Evolutionary conservation across 2,888 invertebrate species (phyloP), one percentile per base, ranked within the genome.

Genomic region (Tipula confusa): DNA sequence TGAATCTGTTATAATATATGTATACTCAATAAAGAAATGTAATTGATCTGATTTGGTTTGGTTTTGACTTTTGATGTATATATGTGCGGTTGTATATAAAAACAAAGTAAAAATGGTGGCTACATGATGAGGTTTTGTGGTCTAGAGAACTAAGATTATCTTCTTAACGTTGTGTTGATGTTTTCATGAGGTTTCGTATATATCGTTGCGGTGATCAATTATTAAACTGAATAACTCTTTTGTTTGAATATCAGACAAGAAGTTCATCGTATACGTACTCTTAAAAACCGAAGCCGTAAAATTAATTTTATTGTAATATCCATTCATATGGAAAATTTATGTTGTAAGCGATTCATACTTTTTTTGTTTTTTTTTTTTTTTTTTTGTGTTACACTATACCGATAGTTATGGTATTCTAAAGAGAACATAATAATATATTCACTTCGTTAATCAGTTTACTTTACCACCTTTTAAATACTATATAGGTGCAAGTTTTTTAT

Each of bases 181-280:
- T 18, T 64, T 64, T 64, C 13, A 64, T 64, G 64, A 64, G 64
- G 64, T 64, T 64, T 64, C 64, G 24, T 64, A 64, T 64, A 24
- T n/a, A n/a, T n/a, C n/a, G 24, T 64, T 64, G 64, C 64, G 64
- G 64, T 64, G 64, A 64, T 64, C 64, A 64, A 64, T 64, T 64
- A 64, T 64, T 64, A 9, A 43, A 43, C 15, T 43, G 43, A 43
- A 24, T 64, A 24, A 64, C 24, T 24, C 64, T 64, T 64, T 64
- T 18, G 64, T 64, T 64, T 64, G 64, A 9, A 64, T 64, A 64
- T 64, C 64, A 24, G 9, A 2, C 64, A 9, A n/a, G 24, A 9
- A 64, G 64, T 64, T 64, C 64, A 64, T 64, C 64, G n/a, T 43
- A 15, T 4, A 15, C 64, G n/a, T 43, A 15, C 3, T 43, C 43